phyloP scores from a whole-genome alignment of 2,888 invertebrate genomes.

The Clepsis dumicolana region DNA sequence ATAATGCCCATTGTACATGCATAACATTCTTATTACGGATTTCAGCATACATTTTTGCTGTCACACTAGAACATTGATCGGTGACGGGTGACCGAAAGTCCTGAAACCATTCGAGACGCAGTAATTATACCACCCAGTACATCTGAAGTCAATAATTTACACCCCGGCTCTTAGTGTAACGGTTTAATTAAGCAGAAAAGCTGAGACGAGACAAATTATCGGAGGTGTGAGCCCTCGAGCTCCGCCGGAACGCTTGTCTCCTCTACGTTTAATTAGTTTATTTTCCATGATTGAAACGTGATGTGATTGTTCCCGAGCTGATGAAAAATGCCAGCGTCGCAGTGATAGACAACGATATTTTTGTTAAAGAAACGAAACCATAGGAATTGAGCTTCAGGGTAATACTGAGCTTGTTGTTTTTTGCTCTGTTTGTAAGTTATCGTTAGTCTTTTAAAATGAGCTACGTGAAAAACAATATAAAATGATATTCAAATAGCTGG shows the following conservation, averaged over 20 bases:
- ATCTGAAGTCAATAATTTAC: constrained; percentile 5
- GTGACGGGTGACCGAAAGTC: neutral
- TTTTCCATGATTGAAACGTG: constrained; percentile 19
- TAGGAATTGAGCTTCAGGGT: no score
- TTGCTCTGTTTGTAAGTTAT: no score
- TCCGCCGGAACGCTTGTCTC: constrained; percentile 5
- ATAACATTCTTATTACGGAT: no score
- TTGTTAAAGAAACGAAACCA: no score
- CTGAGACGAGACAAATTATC: constrained; percentile 27
- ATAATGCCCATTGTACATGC: no score
- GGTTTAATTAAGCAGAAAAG: constrained; percentile 36
- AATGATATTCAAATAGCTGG: no score
- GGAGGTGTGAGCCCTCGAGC: constrained; percentile 30
- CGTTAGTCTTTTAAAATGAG: no score
- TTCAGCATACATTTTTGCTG: no score
- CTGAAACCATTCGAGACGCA: neutral
- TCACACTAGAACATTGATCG: neutral
- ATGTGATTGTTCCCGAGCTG: constrained; percentile 7
- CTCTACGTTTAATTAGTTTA: constrained; percentile 22
- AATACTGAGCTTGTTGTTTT: no score
- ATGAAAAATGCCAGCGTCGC: neutral
- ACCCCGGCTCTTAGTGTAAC: constrained; percentile 7
- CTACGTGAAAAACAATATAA: no score
- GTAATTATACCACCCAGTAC: neutral
- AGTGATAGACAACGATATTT: neutral